phyloP scores from a whole-genome alignment of 2,888 invertebrate genomes.

The Elysia crispata region DNA sequence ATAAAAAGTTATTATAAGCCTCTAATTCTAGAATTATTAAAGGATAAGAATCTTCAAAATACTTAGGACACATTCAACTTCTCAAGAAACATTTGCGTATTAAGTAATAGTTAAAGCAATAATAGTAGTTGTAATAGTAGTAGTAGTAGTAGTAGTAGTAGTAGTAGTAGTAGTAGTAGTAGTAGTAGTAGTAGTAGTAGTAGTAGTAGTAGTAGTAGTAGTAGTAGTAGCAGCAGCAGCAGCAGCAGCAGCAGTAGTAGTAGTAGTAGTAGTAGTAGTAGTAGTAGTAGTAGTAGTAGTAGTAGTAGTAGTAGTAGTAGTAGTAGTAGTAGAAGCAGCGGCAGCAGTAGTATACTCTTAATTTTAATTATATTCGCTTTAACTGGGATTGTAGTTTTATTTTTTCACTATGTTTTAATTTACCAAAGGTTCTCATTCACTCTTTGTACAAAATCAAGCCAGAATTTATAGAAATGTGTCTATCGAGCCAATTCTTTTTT shows the following conservation, averaged over 20 bases:
- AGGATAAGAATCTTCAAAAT: too few species aligned
- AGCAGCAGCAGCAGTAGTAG: slow-evolving; percentile 27
- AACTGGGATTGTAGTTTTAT: neutral
- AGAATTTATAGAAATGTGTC: too few species aligned
- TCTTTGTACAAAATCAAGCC: too few species aligned
- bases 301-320: slow-evolving; percentile 32
- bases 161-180: slow-evolving; percentile 27
- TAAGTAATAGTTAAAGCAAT: slow-evolving; percentile 22
- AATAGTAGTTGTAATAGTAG: too few species aligned
- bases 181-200: slow-evolving; percentile 37
- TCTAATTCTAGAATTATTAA: too few species aligned
- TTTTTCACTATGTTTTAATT: neutral
- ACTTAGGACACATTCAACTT: too few species aligned
- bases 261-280: slow-evolving; percentile 30
- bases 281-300: slow-evolving; percentile 29
- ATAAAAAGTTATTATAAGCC: too few species aligned
- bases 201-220: slow-evolving; percentile 33
- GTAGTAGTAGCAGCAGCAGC: slow-evolving; percentile 31
- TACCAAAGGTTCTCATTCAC: too few species aligned
- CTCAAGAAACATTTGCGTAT: too few species aligned
- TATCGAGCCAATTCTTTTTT: neutral
- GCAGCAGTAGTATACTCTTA: neutral
- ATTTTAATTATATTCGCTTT: neutral
- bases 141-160: slow-evolving; percentile 20
- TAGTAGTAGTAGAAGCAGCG: too few species aligned